Evolutionary conservation across 2,113 vertebrate genomes (phyloP).

Genomic region (Charina bottae): DNA sequence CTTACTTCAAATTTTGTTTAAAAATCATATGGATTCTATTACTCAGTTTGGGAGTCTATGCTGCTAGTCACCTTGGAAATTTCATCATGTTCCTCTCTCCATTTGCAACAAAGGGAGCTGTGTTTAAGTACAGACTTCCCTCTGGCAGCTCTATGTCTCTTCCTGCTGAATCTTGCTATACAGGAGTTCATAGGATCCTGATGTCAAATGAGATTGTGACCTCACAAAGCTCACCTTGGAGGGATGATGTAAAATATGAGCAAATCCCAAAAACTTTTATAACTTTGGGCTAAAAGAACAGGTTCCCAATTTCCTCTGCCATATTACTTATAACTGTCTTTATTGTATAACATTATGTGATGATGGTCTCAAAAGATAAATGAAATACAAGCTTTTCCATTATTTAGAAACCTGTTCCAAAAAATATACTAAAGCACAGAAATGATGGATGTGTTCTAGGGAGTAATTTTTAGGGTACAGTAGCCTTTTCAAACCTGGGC

Average conservation of each 20-base stretch:
- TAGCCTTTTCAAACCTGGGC: too few species aligned
- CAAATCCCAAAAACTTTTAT: not conserved
- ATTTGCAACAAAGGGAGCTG: conserved; percentile 42
- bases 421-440: not conserved
- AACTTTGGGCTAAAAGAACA: conserved; percentile 22
- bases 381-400: not conserved
- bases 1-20: not conserved
- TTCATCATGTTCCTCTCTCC: conserved; percentile 42
- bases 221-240: conserved; percentile 30
- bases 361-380: not conserved
- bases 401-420: not conserved
- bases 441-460: not conserved
- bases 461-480: not conserved
- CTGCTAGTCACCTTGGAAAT: conserved; percentile 33
- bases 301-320: not conserved
- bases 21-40: not conserved
- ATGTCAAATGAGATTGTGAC: conserved; percentile 41
- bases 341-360: not conserved
- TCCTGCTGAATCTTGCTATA: conserved; percentile 20
- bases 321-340: not conserved
- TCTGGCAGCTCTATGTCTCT: conserved; percentile 36
- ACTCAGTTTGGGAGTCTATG: not conserved
- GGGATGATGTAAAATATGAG: conserved; percentile 15
- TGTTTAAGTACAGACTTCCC: conserved; percentile 43
- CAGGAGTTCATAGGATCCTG: conserved; percentile 32